Conservation (phyloP, 2,797 vertebrate species). For the Parauchenoglanis ngamensis region DNA sequence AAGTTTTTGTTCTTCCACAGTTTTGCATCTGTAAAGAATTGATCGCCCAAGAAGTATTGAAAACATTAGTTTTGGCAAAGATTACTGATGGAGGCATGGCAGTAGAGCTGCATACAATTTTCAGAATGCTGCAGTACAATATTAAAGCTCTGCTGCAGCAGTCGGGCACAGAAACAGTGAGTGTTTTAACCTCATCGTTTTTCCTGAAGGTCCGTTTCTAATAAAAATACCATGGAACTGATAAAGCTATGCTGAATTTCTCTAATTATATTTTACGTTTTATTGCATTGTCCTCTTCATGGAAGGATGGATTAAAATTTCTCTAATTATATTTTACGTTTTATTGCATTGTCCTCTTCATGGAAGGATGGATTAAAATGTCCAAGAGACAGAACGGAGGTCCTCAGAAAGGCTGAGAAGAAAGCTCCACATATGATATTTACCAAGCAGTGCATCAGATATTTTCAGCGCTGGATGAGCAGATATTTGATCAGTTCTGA, state of each 20-base stretch:
- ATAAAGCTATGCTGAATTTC: not conserved
- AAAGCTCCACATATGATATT: not conserved
- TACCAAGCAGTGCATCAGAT: not conserved
- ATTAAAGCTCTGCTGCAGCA: conserved; percentile 1
- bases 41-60: not conserved
- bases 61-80: conserved; percentile 3
- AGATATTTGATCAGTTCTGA: not conserved
- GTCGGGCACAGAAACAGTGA: not conserved
- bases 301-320: not conserved
- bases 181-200: not conserved
- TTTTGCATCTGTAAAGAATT: conserved; percentile 2
- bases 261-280: not conserved
- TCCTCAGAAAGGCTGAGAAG: not conserved
- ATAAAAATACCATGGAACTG: not conserved
- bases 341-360: not conserved
- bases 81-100: not conserved
- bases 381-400: not conserved
- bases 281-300: not conserved
- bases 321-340: not conserved
- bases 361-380: not conserved
- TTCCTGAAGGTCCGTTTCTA: not conserved
- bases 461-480: not conserved
- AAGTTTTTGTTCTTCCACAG: not conserved
- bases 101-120: not conserved
- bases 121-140: conserved; percentile 1